Percentiles rank a stretch among this genome's conserved stretches.
Conservation (phyloP, 2,113 vertebrate species). For the Actenoides hombroni region DNA sequence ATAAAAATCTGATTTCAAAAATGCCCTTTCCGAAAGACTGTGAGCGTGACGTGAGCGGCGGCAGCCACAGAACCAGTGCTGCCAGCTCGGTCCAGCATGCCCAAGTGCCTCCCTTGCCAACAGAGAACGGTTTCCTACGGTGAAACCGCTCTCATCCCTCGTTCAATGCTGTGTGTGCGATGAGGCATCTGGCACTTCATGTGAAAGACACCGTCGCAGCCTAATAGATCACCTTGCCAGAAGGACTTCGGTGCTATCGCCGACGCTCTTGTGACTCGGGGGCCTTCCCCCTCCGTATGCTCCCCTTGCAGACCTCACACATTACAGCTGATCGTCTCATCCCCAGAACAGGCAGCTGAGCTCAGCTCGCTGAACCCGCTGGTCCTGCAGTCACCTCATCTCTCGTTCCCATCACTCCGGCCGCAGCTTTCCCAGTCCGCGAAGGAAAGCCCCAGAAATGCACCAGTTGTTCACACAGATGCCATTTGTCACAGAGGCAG, state of each 20-base stretch:
- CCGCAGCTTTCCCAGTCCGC: not conserved
- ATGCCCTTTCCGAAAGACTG: not conserved
- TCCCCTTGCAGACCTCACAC: not conserved
- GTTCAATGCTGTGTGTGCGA: fast-evolving
- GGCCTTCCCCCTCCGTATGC: not conserved
- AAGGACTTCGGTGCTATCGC: not conserved
- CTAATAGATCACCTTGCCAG: not conserved
- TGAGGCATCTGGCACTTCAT: not conserved
- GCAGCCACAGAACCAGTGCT: not conserved
- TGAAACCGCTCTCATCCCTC: not conserved
- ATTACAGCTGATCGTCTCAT: not conserved
- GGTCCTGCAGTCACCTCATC: not conserved
- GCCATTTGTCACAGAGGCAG: fast-evolving
- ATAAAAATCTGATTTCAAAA: not conserved
- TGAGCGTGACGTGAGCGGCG: fast-evolving
- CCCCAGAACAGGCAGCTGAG: not conserved
- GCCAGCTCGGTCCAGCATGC: not conserved
- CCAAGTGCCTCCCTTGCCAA: not conserved
- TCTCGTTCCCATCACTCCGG: not conserved
- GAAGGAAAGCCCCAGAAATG: not conserved
- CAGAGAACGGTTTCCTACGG: not conserved
- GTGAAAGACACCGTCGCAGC: not conserved
- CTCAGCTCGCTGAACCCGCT: not conserved
- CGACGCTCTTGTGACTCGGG: fast-evolving
- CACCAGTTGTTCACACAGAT: not conserved